Evolutionary conservation across 2,797 vertebrate genomes (phyloP), one percentile per base, ranked within the genome.

Genomic region (Agapornis canus): DNA sequence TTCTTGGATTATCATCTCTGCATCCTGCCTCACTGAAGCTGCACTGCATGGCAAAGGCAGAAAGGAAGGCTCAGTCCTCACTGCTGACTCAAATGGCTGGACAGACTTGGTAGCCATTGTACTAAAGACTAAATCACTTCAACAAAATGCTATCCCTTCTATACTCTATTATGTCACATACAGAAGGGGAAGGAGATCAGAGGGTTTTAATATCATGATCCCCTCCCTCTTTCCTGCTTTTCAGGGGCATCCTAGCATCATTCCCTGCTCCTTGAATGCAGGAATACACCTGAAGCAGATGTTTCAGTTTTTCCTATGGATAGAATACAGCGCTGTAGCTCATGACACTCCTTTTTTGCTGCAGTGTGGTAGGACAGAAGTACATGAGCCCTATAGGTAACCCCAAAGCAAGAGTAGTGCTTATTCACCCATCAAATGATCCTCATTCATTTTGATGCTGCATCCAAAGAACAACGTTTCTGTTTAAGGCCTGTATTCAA

Each of bases 131-230:
- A 32, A 32, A 57, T 47, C 5, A 23, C 35, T 37, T 25, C n/a
- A 61, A 45, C 13, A 31, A 48, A 49, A 73, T 31, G 3, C 27
- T 43, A 7, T 35, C 63, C 43, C 10, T 61, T 49, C 40, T 75
- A 4, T 35, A 20, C 19, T 57, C 43, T 59, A 9, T 51, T 49
- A 15, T 31, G 16, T 17, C 25, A 25, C 0, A 0, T 59, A 39
- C 11, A 45, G 31, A 71, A 64, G 4, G 6, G 6, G 12, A 63
- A 88, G 10, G 17, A 80, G 17, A 63, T 59, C 0, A 75, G 11
- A 43, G n/a, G 8, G 1, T 9, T 56, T 39, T 64, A 47, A 47
- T 31, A 72, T 4, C 26, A 72, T 18, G 5, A 42, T 35, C 35
- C 15, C 5, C 56, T 19, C 11, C 4, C 6, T 13, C 1, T 6